These are phyloP conservation scores for Morone saxatilis DNA, from an alignment of 2,113 vertebrate species.

Conservation along the genomic window DNA sequence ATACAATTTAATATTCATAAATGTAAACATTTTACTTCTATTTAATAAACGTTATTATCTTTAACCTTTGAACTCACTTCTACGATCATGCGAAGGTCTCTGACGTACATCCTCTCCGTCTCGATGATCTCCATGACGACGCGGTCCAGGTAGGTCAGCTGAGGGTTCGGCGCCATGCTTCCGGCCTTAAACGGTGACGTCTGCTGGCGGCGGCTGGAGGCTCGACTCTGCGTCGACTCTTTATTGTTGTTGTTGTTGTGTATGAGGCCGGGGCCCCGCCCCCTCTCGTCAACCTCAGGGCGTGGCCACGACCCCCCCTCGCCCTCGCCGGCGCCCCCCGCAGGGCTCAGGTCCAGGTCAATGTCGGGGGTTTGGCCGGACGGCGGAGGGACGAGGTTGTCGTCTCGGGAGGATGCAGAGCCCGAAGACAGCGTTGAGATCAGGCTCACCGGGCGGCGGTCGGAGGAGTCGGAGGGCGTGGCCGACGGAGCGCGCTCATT, in stretches of 20 bases:
- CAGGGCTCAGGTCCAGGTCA: slow-evolving; percentile 57
- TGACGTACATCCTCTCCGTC: slow-evolving; percentile 93
- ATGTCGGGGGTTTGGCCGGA: slow-evolving; percentile 6
- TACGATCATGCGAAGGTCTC: slow-evolving; percentile 93
- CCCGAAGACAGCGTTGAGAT: slow-evolving; percentile 79
- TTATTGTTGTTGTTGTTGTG: slow-evolving; percentile 80
- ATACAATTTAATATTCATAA: too few species aligned
- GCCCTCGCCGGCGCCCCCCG: background rate
- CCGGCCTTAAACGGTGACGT: slow-evolving; percentile 41
- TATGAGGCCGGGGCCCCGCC: slow-evolving; percentile 3
- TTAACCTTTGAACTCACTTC: slow-evolving; percentile 83
- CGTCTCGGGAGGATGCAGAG: slow-evolving; percentile 80
- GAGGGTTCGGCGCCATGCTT: slow-evolving; percentile 75
- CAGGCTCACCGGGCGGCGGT: slow-evolving; percentile 78
- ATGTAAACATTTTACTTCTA: too few species aligned
- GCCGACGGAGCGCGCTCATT: slow-evolving; percentile 85
- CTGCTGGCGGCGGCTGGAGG: slow-evolving; percentile 35
- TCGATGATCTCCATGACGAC: slow-evolving; percentile 95
- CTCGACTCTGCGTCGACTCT: slow-evolving; percentile 7
- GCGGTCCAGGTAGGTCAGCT: slow-evolving; percentile 90
- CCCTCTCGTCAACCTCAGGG: background rate
- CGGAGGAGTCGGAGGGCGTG: slow-evolving; percentile 72
- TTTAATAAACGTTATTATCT: too few species aligned
- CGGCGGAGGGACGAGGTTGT: slow-evolving; percentile 35
- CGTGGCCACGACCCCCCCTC: background rate